Evolutionary conservation across 92 coral and sea anemone genomes (phyloP), one percentile per base, ranked within the genome.

Genomic region (Siderastrea radians): DNA sequence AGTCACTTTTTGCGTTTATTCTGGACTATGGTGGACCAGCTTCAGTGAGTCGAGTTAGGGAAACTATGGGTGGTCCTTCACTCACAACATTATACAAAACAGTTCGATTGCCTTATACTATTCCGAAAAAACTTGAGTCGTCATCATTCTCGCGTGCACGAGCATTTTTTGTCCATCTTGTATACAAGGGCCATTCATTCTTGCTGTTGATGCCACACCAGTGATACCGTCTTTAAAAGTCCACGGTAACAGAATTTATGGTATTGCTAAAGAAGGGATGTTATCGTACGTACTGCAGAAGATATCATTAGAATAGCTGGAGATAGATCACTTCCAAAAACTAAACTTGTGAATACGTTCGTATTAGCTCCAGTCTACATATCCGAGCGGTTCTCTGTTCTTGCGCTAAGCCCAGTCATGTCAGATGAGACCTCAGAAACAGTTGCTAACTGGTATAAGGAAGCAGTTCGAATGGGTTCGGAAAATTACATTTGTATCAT

Each of bases 161-260:
- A 15, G 15, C 64, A 15, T 60, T 60, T 15, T 60, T 11, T 15
- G 64, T 9, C n/a, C 15, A 3, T 15, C 15, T 60, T 60, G 64
- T 60, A 11, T 11, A 11, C 15, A 60, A 11, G 50, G 74, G 11
- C 15, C n/a, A 8, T 68, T 68, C n/a, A 14, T 14, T 8, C 51
- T 68, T 11, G 74, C 74, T 43, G 74, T 68, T 12, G 74, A 68
- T 14, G 74, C 74, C 7, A 68, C 74, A 5, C 6, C 74, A 43
- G 74, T 68, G 1, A 46, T 68, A 2, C 74, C 74, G 14, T 8
- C 74, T 2, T 7, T 38, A 7, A 68, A 14, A 26, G 64, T 60
- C n/a, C 15, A 3, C 16, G 1, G 16, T 1, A 60, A 60, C n/a
- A 60, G n/a, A 60, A 60, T 60, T 11, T 2, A 2, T 60, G 64